Evolutionary conservation across 1,140 invertebrate species (phyloP), one percentile per base, ranked within the genome.

Genomic region (Drosophila nigrodunni): DNA sequence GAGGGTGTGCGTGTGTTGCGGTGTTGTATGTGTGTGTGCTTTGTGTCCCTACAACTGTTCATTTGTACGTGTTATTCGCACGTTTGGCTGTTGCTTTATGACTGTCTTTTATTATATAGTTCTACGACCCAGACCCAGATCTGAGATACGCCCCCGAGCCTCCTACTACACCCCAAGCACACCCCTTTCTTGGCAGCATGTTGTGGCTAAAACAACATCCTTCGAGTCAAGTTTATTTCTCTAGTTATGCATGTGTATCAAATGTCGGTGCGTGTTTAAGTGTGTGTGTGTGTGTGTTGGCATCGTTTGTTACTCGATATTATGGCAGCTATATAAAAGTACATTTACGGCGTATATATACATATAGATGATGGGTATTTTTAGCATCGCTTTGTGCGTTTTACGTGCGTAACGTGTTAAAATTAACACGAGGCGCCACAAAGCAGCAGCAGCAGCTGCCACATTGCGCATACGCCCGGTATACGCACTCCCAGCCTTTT

Each of bases 381-480:
- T 89, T 89, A 80, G 83, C 80, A 83, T 77, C 67, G 74, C 79
- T 72, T 30, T 67, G 61, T 72, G 62, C 62, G 61, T 62, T 70
- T 78, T 87, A 87, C 83, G 82, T 88, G 82, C 76, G 82, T 87
- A 83, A 89, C 83, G 83, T 83, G 83, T 89, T 88, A 89, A 88
- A 88, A 88, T 89, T 88, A 88, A 83, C 81, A 77, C 72, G 66
- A 80, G 57, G 57, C 59, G 54, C 77, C 71, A 69, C 46, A 58
- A 54, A 30, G 25, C 25, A 30, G 1, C 25, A 6, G 25, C 25
- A 30, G 37, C 71, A 68, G 71, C 43, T 62, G 59, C 60, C 68
- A 82, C 74, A 61, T 87, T 88, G 80, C 79, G 82, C 68, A 87
- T 82, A 77, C 82, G 83, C 74, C 66, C 25, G 10, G 54, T 60